phyloP scores from a whole-genome alignment of 2,888 invertebrate species.

The Xestia c-nigrum region DNA sequence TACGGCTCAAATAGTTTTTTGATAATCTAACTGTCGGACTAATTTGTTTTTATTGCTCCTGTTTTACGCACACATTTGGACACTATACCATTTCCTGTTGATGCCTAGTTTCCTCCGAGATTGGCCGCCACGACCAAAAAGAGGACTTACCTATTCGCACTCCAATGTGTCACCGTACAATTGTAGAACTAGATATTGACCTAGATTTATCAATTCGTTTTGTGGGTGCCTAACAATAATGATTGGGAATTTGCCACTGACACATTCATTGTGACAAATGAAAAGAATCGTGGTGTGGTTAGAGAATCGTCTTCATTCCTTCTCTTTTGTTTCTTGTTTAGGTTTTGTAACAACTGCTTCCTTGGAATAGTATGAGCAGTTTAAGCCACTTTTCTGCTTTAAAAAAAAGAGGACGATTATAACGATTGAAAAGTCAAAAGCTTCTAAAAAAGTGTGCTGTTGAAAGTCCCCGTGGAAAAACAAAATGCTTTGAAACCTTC shows the following conservation, averaged over 20 bases:
- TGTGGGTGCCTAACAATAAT: slow-evolving; percentile 1
- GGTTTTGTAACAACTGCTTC: neutral
- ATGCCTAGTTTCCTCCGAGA: neutral
- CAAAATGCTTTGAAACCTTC: too few relatives aligned
- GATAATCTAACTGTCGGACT: too few relatives aligned
- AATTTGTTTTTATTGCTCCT: neutral
- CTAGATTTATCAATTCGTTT: slow-evolving; percentile 45
- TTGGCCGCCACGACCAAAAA: neutral
- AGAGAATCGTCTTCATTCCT: too few relatives aligned
- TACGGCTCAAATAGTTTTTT: too few relatives aligned
- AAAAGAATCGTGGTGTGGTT: neutral
- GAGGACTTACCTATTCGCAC: neutral
- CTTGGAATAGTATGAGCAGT: neutral
- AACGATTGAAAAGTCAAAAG: too few relatives aligned
- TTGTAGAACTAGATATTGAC: slow-evolving; percentile 36
- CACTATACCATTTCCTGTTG: neutral
- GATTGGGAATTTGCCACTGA: slow-evolving; percentile 10
- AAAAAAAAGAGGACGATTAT: too few relatives aligned
- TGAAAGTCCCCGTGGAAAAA: too few relatives aligned
- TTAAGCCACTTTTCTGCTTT: too few relatives aligned
- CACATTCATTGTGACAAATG: neutral
- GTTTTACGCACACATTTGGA: neutral
- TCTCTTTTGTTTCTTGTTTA: neutral
- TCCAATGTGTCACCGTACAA: neutral
- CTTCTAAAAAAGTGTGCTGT: too few relatives aligned